Base-by-base conservation (phyloP, 2,888 invertebrate genomes). In the Drosophila diplacantha region DNA sequence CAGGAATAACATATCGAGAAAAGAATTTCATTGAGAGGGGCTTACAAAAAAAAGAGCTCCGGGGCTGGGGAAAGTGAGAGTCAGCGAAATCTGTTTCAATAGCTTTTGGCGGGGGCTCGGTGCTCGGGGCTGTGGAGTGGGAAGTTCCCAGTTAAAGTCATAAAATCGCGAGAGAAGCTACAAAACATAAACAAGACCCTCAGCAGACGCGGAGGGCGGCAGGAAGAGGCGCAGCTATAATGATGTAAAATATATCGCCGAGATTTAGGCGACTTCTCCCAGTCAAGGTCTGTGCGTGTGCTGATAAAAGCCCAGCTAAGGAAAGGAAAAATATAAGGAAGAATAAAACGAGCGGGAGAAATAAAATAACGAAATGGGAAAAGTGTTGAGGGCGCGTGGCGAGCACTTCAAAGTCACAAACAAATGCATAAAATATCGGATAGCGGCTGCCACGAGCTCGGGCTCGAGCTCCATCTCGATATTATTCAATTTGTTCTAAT, bases 401-500 rank as follows among this genome's bases (percentile, higher is more conserved):
- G 70, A 64, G 54, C 71, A 78, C 77, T 77, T 74, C 78, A 78
- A 80, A 80, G 78, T 72, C 71, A 73, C 75, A 81, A 81, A 81
- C 78, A 81, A 82, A 73, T 74, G 76, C 76, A 83, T 78, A 78
- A 74, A 77, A 67, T 71, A 72, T 71, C 60, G 57, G 34, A 57
- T 57, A 14, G 52, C 57, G n/a, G 52, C 24, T 32, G 32, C 37
- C 26, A 18, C 57, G 54, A 57, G 51, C 60, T 5, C 11, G 18
- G 12, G 18, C 37, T 49, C 49, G 46, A 57, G 51, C 56, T n/a
- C 1, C n/a, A 41, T n/a, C 41, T 53, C 50, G 69, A 75, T 75
- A 74, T 81, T 81, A 83, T 82, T 82, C 83, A 82, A 82, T 82
- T 82, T 82, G 71, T 69, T 69, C 63, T 82, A 79, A 82, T 81